Percentiles rank a stretch among this genome's conserved stretches.
Evolutionary conservation across 2,797 vertebrate genomes (phyloP).

Genomic region (Schizopygopsis malacanthus): DNA sequence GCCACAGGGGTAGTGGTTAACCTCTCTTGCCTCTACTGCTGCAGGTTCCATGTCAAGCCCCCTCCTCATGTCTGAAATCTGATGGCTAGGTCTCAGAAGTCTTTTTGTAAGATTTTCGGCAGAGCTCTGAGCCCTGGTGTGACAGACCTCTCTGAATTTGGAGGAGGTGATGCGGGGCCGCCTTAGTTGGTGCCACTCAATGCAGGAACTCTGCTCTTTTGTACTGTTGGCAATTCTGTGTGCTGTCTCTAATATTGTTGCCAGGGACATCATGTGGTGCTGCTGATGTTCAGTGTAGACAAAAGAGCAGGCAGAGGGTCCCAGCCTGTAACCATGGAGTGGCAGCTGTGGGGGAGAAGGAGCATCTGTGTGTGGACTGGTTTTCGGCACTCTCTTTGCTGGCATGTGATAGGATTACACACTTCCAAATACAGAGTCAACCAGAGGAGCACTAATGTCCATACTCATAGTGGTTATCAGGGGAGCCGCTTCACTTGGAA

Average conservation of each 20-base stretch:
- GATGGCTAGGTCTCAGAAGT: too few species aligned
- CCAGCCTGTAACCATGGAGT: background rate
- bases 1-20: background rate
- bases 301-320: constrained; percentile 6
- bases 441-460: too few species aligned
- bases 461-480: background rate
- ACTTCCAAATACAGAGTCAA: constrained; percentile 28
- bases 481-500: background rate
- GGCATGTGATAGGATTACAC: constrained; percentile 29
- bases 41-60: background rate
- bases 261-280: constrained; percentile 6
- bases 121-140: constrained; percentile 3
- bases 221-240: background rate
- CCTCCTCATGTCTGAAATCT: background rate
- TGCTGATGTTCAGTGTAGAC: constrained; percentile 4
- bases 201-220: background rate
- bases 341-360: constrained; percentile 20
- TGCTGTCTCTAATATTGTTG: constrained; percentile 13
- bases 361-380: constrained; percentile 24
- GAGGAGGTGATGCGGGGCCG: background rate
- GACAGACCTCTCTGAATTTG: constrained; percentile 17
- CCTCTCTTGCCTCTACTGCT: too few species aligned
- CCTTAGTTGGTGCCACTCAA: background rate
- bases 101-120: too few species aligned
- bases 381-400: constrained; percentile 1